Evolutionary conservation across 2,113 vertebrate species (phyloP), one percentile per base, ranked within the genome.

Genomic region (Peucedramus taeniatus): DNA sequence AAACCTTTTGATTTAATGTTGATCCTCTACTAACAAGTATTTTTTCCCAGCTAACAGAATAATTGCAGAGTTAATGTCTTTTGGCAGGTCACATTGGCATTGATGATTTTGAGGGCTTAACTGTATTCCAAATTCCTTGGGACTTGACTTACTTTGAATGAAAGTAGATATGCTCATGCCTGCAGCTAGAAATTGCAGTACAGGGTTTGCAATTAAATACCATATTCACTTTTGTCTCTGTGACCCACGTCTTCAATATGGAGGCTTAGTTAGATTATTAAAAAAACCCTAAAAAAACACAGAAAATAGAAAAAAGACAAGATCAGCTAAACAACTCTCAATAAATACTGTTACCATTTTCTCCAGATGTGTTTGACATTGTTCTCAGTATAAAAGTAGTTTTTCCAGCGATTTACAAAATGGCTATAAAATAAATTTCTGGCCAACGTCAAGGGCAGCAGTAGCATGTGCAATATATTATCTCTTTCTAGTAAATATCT

Each of bases 61-160:
- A 92, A 83, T 83, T 92, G 69, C 22, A 42, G 54, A 89, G 65
- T 60, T 87, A 83, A 84, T 79, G 40, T 69, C 37, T 88, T 92
- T 79, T 87, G 78, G 61, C 70, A 90, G 54, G 26, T 94, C 57
- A 61, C 31, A 51, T 47, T 79, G 74, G 3, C 49, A 91, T 15
- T 84, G 87, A 84, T 75, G 53, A 60, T 93, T 94, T 76, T 87
- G 61, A 76, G 35, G 50, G 14, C 26, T 89, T 89, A 89, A 70
- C 35, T 71, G 5, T 53, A 60, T 60, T 91, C 26, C 33, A 80
- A 24, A 83, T 68, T 79, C 53, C 66, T 65, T 77, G 39, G 23
- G 71, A 37, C 39, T 74, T 90, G 42, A 76, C 83, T 77, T 92
- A 18, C 54, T 80, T 90, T 63, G 60, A 94, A 89, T 72, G 28